These are phyloP conservation scores for Nilaparvata lugens DNA, from an alignment of 1,140 invertebrate genomes.

Conservation along the genomic window DNA sequence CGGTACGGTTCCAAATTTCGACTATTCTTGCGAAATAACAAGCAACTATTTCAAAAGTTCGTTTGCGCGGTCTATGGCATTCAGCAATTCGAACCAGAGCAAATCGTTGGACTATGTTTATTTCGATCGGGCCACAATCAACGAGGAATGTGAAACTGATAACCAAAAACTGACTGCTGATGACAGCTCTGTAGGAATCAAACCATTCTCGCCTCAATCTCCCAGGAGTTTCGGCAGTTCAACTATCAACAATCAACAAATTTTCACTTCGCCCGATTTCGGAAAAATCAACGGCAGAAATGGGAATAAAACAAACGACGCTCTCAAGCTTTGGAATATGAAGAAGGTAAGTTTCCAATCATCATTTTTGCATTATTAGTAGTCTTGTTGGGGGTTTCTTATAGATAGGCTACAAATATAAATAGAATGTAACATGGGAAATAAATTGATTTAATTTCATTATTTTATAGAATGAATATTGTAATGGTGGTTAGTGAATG, in stretches of 20 bases:
- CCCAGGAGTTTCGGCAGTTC: neutral
- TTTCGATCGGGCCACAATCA: constrained; percentile 26
- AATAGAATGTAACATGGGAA: too few species aligned
- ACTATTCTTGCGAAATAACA: constrained; percentile 35
- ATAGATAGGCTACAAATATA: too few species aligned
- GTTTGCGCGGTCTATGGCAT: constrained; percentile 36
- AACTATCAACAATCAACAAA: neutral
- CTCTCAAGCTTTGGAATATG: constrained; percentile 22
- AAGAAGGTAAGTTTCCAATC: constrained; percentile 19
- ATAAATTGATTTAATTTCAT: too few species aligned
- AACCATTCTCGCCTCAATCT: neutral
- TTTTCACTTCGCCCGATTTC: neutral
- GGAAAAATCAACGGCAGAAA: constrained; percentile 4
- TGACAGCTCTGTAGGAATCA: neutral
- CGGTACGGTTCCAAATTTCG: constrained; percentile 29
- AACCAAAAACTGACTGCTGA: constrained; percentile 3
- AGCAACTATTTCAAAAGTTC: constrained; percentile 39
- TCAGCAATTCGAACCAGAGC: constrained; percentile 32
- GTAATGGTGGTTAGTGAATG: too few species aligned
- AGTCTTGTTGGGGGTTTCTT: too few species aligned
- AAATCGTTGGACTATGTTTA: constrained; percentile 37
- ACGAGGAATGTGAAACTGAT: constrained; percentile 21
- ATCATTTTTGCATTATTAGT: neutral
- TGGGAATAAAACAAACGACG: constrained; percentile 12
- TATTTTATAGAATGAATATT: too few species aligned